Conservation (phyloP, 2,888 invertebrate genomes). For the Eristalis pertinax region DNA sequence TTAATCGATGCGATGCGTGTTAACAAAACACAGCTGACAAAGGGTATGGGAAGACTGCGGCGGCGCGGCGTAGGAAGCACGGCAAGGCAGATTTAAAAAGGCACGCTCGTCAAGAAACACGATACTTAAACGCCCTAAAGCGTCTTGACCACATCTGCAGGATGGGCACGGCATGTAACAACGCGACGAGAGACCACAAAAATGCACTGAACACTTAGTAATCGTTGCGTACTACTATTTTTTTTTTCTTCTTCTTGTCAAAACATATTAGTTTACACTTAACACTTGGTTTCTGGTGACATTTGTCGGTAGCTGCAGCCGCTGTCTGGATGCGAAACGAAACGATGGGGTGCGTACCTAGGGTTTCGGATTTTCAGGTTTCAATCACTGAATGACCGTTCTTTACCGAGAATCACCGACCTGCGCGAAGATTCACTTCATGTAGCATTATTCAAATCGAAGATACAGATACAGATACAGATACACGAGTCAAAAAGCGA, state of each 20-base stretch:
- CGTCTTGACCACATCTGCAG: conserved; percentile 63
- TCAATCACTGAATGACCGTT: not conserved
- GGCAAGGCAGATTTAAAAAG: not conserved
- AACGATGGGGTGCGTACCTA: not conserved
- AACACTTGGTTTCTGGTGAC: conserved; percentile 12
- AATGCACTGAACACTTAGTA: conserved; percentile 47
- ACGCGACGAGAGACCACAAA: conserved; percentile 8
- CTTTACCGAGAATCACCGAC: not conserved
- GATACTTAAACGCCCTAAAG: conserved; percentile 67
- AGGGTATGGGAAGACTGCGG: not conserved
- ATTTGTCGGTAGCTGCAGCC: too few species aligned
- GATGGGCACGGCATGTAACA: not conserved
- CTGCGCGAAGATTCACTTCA: not conserved
- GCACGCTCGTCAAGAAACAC: conserved; percentile 41
- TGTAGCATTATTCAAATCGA: not conserved
- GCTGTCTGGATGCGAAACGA: not conserved
- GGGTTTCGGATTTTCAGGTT: too few species aligned
- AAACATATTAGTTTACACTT: conserved; percentile 54
- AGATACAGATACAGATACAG: conserved; percentile 11
- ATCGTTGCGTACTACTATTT: conserved; percentile 11
- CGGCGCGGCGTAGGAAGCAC: not conserved
- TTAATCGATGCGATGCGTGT: conserved; percentile 55
- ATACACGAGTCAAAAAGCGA: not conserved
- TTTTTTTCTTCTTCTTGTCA: not conserved
- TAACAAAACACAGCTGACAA: conserved; percentile 63